Evolutionary conservation across 1,140 invertebrate genomes (phyloP), one percentile per base, ranked within the genome.

Genomic region (Venturia canescens): DNA sequence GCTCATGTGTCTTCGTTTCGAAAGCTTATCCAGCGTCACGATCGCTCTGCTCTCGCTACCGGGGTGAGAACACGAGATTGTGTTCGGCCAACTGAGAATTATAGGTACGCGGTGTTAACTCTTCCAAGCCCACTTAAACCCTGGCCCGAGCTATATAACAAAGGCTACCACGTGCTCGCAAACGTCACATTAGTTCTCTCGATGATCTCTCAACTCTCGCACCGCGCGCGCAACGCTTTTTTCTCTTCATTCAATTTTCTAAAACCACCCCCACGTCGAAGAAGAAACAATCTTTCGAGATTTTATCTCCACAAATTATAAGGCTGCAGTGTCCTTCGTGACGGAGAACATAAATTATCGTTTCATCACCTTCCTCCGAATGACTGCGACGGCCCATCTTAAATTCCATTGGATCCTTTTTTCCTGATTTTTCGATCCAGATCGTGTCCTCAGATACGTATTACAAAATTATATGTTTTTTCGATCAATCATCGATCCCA

Each of bases 1-100:
- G 38, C 72, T 34, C 53, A 76, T 76, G 72, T 21, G 72, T 76
- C 72, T 76, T 76, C 72, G 72, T 76, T 76, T 76, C 50, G 53
- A n/a, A 34, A 76, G 50, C 72, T 76, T 76, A 76, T 76, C 72
- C 72, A n/a, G 53, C 53, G 72, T 76, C 72, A 76, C 50, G 72
- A 76, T 76, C 72, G 72, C 15, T 74, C 71, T 74, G 26, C 60
- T 63, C 60, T 23, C 15, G 27, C 72, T 76, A 74, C 48, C 27
- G 53, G 21, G n/a, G 60, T 23, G 50, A n/a, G 27, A 57, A 76
- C 26, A 18, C 31, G 53, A 57, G 50, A 31, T 44, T 21, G 53
- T 57, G 60, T 26, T 63, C 16, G 16, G 50, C 50, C 53, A 34
- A 76, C 72, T 29, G 72, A 53, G 53, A 76, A 76, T 76, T 76